Conservation (phyloP, 1,140 invertebrate genomes). For the Drosophila cardini region DNA sequence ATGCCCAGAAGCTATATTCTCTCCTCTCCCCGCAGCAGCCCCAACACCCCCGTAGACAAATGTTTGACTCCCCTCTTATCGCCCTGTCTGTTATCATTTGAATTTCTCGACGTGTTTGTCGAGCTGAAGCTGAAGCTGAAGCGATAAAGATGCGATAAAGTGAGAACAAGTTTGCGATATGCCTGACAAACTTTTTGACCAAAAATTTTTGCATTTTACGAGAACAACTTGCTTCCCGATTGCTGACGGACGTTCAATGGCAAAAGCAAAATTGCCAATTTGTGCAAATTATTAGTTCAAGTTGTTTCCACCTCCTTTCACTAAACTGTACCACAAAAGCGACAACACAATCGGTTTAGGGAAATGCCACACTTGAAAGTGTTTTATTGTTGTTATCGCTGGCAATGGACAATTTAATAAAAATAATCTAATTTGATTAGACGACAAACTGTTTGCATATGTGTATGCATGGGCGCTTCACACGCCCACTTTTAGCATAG, state of each 20-base stretch:
- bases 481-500: conserved; percentile 54
- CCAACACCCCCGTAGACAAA: too few relatives aligned
- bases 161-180: conserved; percentile 71
- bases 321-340: conserved; percentile 4
- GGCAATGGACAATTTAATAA: conserved; percentile 57
- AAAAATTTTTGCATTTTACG: conserved; percentile 70
- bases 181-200: conserved; percentile 70
- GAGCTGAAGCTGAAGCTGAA: conserved; percentile 58
- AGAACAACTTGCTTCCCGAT: conserved; percentile 26
- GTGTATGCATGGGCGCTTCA: neutral
- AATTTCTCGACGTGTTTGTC: conserved; percentile 77
- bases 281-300: conserved; percentile 82
- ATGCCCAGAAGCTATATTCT: conserved; percentile 61
- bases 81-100: conserved; percentile 72
- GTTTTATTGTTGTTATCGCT: conserved; percentile 12
- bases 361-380: conserved; percentile 10
- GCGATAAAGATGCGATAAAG: conserved; percentile 82
- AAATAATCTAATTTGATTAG: conserved; percentile 70
- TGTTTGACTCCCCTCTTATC: conserved; percentile 6
- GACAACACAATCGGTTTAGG: conserved; percentile 8
- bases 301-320: conserved; percentile 46
- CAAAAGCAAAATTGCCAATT: conserved; percentile 72
- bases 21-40: neutral
- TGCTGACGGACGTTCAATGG: conserved; percentile 68
- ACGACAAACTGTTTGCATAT: conserved; percentile 43